These are phyloP conservation scores for Pipistrellus kuhlii DNA, from an alignment of 2,797 vertebrate species.

Conservation along the genomic window DNA sequence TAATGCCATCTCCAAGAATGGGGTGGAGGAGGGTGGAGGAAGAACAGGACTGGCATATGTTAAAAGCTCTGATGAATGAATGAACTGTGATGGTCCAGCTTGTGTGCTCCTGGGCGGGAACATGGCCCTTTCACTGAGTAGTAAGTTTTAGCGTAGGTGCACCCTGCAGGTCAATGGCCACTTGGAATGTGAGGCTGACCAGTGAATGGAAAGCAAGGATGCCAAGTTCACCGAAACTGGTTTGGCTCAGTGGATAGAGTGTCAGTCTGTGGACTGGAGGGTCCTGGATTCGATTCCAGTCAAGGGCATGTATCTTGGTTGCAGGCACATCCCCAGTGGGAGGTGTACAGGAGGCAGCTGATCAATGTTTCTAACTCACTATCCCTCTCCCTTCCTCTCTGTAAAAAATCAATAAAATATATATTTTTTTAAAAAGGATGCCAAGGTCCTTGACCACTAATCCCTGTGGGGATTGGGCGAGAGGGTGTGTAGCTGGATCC, in stretches of 20 bases:
- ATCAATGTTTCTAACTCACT: too few relatives aligned
- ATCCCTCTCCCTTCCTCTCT: too few relatives aligned
- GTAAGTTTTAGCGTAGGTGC: not conserved
- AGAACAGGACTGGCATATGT: not conserved
- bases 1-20: not conserved
- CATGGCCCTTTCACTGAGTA: not conserved
- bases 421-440: too few relatives aligned
- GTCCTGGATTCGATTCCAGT: too few relatives aligned
- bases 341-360: too few relatives aligned
- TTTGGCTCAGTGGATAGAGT: too few relatives aligned
- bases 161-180: not conserved
- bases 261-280: too few relatives aligned
- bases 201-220: not conserved
- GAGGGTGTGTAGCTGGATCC: not conserved
- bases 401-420: too few relatives aligned
- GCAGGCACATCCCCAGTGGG: too few relatives aligned
- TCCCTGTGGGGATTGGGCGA: not conserved
- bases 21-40: rapidly evolving
- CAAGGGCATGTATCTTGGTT: too few relatives aligned
- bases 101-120: not conserved
- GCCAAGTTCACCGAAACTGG: rapidly evolving
- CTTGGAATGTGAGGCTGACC: not conserved
- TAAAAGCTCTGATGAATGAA: not conserved
- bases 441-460: not conserved
- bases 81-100: not conserved